Conservation (phyloP, 2,888 invertebrate species). For the Eremobia ochroleuca region DNA sequence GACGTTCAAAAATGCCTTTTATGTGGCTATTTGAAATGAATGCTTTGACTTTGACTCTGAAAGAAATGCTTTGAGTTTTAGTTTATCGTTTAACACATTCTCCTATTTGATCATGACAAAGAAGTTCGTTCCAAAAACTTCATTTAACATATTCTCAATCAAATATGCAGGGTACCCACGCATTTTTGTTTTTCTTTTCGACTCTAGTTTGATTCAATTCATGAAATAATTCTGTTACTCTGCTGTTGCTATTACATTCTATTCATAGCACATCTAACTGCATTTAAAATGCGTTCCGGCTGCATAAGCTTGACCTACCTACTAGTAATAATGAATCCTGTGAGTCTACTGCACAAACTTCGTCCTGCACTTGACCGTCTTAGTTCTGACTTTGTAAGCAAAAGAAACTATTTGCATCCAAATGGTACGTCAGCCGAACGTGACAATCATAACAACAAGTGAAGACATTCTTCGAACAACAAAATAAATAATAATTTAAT, state of each 20-base stretch:
- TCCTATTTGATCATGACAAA: not conserved
- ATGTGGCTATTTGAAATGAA: no score
- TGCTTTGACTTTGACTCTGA: no score
- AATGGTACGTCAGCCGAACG: slow-evolving; percentile 31
- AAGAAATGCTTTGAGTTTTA: not conserved
- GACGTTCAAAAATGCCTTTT: no score
- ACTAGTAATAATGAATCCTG: slow-evolving; percentile 4
- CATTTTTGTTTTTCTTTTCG: not conserved
- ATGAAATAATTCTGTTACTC: not conserved
- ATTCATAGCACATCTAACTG: not conserved
- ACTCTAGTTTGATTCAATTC: not conserved
- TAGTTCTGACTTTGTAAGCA: slow-evolving; percentile 34
- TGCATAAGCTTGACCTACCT: slow-evolving; percentile 37
- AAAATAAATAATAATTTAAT: not conserved
- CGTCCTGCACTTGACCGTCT: slow-evolving; percentile 32
- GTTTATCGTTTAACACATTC: not conserved
- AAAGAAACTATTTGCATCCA: slow-evolving; percentile 21
- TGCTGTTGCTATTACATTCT: not conserved
- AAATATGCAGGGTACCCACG: not conserved
- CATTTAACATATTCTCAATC: not conserved
- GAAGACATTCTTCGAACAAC: not conserved
- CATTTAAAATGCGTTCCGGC: slow-evolving; percentile 1
- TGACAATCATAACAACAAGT: slow-evolving; percentile 46
- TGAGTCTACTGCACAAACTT: not conserved
- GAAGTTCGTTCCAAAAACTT: not conserved